Evolutionary conservation across 2,113 vertebrate species (phyloP), one percentile per base, ranked within the genome.

Genomic region (Callipepla squamata): DNA sequence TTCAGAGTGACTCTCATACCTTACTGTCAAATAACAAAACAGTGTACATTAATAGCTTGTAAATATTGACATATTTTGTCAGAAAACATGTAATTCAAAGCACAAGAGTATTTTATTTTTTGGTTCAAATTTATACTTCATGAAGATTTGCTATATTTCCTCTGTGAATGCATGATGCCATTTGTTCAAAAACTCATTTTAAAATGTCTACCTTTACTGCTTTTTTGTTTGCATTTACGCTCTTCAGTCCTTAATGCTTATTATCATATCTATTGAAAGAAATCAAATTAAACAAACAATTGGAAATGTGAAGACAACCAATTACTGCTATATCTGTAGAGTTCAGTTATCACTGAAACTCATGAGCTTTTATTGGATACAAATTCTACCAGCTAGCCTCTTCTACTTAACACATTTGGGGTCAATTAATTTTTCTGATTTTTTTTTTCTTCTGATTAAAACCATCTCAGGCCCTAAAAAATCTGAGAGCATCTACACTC

Each of bases 251-350:
- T 94, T 92, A 94, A 95, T 94, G 68, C 80, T 92, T 86, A 95
- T 95, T 96, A 90, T 21, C 16, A 83, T 55, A 92, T 96, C 97
- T 96, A 92, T 61, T 79, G 77, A 93, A 95, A 90, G 86, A 94
- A 96, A 97, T 94, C 63, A 96, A 96, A 95, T 68, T 45, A 88
- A 96, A 89, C 51, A 95, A 94, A 92, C 44, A 95, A 94, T 97
- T 94, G 95, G 80, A 94, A 53, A 87, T 62, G 38, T 40, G 28
- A 95, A 80, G 45, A 45, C 20, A 94, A 93, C 85, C 83, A 58
- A 42, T 96, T 94, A 92, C 85, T 90, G 42, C 55, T 92, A 2
- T 44, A 79, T 90, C 26, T 89, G 47, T 92, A 83, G 21, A 75
- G 92, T 89, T 93, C 42, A 65, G 18, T 57, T 59, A 28, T 92